phyloP scores from a whole-genome alignment of 1,140 invertebrate species.

The Meloidogyne chitwoodi region DNA sequence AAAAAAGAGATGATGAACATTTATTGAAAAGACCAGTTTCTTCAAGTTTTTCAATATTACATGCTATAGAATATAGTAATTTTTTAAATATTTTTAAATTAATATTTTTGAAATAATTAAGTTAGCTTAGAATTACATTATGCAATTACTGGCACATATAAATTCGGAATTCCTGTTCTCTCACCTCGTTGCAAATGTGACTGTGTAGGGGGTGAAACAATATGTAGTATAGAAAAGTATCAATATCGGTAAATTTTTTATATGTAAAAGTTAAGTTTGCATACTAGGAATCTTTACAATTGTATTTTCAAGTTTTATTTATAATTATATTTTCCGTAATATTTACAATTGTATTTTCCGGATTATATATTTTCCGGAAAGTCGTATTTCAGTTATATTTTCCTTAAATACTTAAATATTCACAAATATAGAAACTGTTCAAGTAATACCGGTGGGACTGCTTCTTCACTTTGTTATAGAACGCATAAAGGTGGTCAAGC shows the following conservation, averaged over 20 bases:
- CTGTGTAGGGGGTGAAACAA: constrained; percentile 47
- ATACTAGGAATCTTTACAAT: background rate
- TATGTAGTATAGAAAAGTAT: constrained; percentile 46
- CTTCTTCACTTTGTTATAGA: constrained; percentile 43
- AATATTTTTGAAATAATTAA: background rate
- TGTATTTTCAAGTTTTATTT: background rate
- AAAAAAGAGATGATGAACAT: background rate
- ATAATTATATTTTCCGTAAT: no score
- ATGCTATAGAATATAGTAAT: constrained; percentile 44
- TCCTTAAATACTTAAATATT: background rate
- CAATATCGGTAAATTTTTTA: constrained; percentile 38
- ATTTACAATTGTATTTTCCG: no score
- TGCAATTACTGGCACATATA: constrained; percentile 43
- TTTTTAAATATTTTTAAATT: background rate
- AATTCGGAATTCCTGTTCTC: constrained; percentile 45
- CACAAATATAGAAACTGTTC: constrained; percentile 48
- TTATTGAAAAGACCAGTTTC: background rate
- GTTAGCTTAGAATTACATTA: constrained; percentile 50
- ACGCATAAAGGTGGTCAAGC: constrained; percentile 42
- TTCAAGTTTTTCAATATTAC: constrained; percentile 36
- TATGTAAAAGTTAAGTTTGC: background rate
- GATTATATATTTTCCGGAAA: background rate
- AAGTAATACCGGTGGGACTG: constrained; percentile 13
- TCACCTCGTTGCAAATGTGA: constrained; percentile 48
- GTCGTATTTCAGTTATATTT: background rate